Evolutionary conservation across 2,113 vertebrate genomes (phyloP), one percentile per base, ranked within the genome.

Genomic region (Colaptes auratus): DNA sequence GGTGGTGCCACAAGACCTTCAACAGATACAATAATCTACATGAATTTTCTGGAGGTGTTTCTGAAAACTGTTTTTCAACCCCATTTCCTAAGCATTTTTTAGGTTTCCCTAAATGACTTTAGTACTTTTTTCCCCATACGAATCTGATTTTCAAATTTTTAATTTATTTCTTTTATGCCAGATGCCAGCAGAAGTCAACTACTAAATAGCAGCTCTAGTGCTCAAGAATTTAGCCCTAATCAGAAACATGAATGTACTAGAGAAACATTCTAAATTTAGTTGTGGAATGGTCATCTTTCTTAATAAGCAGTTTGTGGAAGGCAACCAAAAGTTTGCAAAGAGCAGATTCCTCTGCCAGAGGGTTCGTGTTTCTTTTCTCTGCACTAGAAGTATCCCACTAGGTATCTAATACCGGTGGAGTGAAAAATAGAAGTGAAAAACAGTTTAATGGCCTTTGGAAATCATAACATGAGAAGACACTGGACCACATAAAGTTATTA

Each of bases 1-100:
- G 44, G 18, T 17, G 72, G 90, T 88, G 42, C 16, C 36, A 15
- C 92, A 88, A 94, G 83, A 80, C 55, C 59, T 88, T 77, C 78
- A 84, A 82, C 7, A 50, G 60, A n/a, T 60, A 30, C 23, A 64
- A 58, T 42, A 89, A 92, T 93, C 89, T 69, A 61, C 2, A 9
- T 67, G 17, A 8, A 23, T 86, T 95, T 95, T 90, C 92, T 81
- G 46, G 17, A 23, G 21, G 13, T 52, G 21, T 86, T 78, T 28
- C 19, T 59, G 35, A 86, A 91, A 86, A 53, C 33, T 86, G 50
- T 7, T 58, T 88, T 83, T 83, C 76, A 86, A 31, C 64, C 76
- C 39, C 35, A 9, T 66, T 90, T 81, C 31, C 33, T 17, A 52
- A 14, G 35, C 23, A 53, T 30, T 60, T 8, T n/a, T 60, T 7